A percentile compares a stretch with the other conserved stretches of the same genome.
phyloP scores from a whole-genome alignment of 2,113 vertebrate species.

The Crotalus helleri region DNA sequence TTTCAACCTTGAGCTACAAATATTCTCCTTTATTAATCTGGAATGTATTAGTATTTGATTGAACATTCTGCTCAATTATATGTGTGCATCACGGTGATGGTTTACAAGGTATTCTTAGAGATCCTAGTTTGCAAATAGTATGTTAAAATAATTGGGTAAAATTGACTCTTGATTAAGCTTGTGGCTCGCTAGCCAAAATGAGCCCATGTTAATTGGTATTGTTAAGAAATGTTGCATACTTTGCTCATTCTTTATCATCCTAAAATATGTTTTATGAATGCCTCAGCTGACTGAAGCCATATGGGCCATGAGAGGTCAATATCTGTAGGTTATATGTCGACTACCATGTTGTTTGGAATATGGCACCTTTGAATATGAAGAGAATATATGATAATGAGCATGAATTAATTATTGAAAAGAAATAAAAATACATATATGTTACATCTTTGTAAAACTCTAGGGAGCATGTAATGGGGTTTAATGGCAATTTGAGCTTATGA shows the following conservation, averaged over 20 bases:
- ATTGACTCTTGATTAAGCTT: neutral
- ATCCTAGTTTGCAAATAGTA: neutral
- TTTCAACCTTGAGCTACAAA: neutral
- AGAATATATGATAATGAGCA: neutral
- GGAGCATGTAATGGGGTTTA: neutral
- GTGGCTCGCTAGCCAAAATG: neutral
- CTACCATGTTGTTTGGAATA: neutral
- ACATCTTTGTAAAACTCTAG: neutral
- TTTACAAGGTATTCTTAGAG: neutral
- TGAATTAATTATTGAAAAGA: neutral
- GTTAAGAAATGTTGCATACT: neutral
- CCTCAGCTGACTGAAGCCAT: neutral
- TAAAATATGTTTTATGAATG: neutral
- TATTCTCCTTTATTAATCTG: neutral
- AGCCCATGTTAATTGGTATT: neutral
- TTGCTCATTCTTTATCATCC: neutral
- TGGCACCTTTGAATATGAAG: neutral
- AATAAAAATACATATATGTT: neutral
- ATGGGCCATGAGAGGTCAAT: neutral
- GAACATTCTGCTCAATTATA: neutral
- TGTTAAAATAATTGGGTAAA: neutral
- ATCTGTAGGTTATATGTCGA: neutral
- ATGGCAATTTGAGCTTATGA: neutral
- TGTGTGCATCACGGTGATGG: neutral
- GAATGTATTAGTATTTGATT: neutral